These are phyloP conservation scores for Bombus balteatus DNA, from an alignment of 1,140 invertebrate genomes.

Conservation along the genomic window DNA sequence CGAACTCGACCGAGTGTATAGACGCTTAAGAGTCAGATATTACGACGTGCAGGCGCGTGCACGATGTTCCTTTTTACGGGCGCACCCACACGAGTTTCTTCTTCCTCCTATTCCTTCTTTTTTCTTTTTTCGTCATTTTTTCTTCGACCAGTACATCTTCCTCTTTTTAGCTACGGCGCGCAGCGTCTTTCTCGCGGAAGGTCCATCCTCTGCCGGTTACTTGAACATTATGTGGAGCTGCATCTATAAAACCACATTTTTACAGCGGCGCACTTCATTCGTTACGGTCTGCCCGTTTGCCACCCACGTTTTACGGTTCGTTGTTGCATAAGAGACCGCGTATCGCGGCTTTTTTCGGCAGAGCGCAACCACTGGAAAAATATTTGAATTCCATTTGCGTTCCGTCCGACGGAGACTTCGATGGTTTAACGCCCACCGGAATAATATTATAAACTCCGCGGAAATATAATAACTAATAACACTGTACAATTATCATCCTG, in stretches of 20 bases:
- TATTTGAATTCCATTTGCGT: slow-evolving; percentile 5
- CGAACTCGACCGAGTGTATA: slow-evolving; percentile 52
- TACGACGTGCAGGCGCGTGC: slow-evolving; percentile 68
- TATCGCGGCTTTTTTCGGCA: not conserved
- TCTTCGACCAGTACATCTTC: slow-evolving; percentile 1
- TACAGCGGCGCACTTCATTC: slow-evolving; percentile 75
- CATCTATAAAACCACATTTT: slow-evolving; percentile 77
- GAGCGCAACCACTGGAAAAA: slow-evolving; percentile 6
- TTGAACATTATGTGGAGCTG: slow-evolving; percentile 68
- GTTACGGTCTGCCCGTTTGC: slow-evolving; percentile 64
- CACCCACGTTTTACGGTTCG: slow-evolving; percentile 69
- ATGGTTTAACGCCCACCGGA: not conserved
- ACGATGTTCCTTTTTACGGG: slow-evolving; percentile 74
- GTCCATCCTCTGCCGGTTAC: slow-evolving; percentile 68
- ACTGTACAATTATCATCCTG: not conserved
- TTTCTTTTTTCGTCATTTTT: not conserved
- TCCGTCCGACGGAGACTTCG: not conserved
- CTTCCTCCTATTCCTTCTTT: not conserved
- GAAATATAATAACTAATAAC: not conserved
- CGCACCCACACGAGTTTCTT: slow-evolving; percentile 60
- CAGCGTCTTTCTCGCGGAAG: slow-evolving; percentile 32
- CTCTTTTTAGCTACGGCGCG: not conserved
- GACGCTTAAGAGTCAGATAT: slow-evolving; percentile 67
- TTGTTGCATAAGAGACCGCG: slow-evolving; percentile 43
- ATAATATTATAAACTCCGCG: not conserved